Base-by-base conservation (phyloP, 1,140 invertebrate species). In the Orius insidiosus region DNA sequence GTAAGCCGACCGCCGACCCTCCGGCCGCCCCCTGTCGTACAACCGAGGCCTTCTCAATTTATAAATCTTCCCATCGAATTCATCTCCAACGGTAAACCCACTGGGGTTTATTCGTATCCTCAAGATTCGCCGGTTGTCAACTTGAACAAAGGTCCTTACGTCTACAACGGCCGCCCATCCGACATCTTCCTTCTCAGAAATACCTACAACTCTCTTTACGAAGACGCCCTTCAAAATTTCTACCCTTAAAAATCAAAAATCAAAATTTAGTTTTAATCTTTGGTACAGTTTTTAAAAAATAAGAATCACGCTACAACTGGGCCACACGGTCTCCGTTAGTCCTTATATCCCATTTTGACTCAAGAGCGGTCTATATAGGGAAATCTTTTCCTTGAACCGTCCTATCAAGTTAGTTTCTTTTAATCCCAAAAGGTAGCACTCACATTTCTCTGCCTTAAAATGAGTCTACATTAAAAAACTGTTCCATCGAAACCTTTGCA, bases 141-240 rank as follows among this genome's bases (percentile, higher is more conserved):
- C 15, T 59, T 85, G 5, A 56, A 68, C 52, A 78, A 81, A 55
- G 80, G 80, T 1, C 77, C 76, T 6, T 86, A 76, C 55, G 55
- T 69, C 1, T 85, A 85, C 55, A 84, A 85, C 56, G 83, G 83
- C 3, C 75, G 74, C 57, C 81, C 81, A 0, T 66, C 69, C n/a
- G 75, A 78, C 49, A 71, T 84, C 31, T 84, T 76, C 54, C 67
- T 84, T 2, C 58, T 84, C 8, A 69, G 74, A 49, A 73, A 76
- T 54, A 73, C 74, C 2, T 77, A 78, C 53, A 75, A 76, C 58
- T 68, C 74, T 4, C 61, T 79, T 44, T 76, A 76, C 53, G 68
- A 68, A 5, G 73, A 78, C 49, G 42, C 53, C 48, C 4, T 63
- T 3, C 56, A 59, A 31, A 58, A 58, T 14, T 57, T 62, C 45